Evolutionary conservation across 1,140 invertebrate genomes (phyloP).

Genomic region (Melipona quadrifasciata): DNA sequence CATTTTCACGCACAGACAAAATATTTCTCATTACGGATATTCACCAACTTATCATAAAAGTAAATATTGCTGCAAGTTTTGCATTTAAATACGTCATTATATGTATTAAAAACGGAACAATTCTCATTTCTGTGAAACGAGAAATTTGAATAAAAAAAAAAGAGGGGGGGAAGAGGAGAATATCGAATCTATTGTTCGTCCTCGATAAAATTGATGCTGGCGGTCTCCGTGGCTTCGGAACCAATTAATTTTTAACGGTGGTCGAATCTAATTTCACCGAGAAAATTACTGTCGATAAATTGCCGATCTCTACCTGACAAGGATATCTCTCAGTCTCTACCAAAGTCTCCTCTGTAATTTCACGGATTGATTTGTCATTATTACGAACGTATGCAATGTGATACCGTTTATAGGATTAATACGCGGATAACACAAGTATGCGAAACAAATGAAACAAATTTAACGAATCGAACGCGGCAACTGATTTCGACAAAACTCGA

Average conservation of each 20-base stretch:
- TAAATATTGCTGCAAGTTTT: neutral
- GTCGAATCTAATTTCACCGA: slow-evolving; percentile 19
- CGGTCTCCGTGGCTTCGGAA: neutral
- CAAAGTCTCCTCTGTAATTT: neutral
- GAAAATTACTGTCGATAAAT: slow-evolving; percentile 24
- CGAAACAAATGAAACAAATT: neutral
- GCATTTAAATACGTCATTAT: neutral
- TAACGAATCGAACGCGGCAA: neutral
- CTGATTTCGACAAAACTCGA: neutral
- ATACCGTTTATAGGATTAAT: neutral
- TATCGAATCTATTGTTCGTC: slow-evolving; percentile 1
- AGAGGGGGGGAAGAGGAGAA: too few species aligned
- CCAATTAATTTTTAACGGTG: slow-evolving; percentile 36
- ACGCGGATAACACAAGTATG: neutral
- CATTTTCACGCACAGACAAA: neutral
- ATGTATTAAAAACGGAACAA: neutral
- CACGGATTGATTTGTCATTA: neutral
- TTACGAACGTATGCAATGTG: neutral
- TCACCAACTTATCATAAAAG: neutral
- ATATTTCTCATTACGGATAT: neutral
- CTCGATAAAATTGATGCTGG: slow-evolving; percentile 17
- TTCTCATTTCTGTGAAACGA: neutral
- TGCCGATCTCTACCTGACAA: neutral
- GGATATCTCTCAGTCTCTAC: neutral
- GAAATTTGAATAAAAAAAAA: neutral